phyloP scores from a whole-genome alignment of 2,113 vertebrate species.

The Phalacrocorax aristotelis region DNA sequence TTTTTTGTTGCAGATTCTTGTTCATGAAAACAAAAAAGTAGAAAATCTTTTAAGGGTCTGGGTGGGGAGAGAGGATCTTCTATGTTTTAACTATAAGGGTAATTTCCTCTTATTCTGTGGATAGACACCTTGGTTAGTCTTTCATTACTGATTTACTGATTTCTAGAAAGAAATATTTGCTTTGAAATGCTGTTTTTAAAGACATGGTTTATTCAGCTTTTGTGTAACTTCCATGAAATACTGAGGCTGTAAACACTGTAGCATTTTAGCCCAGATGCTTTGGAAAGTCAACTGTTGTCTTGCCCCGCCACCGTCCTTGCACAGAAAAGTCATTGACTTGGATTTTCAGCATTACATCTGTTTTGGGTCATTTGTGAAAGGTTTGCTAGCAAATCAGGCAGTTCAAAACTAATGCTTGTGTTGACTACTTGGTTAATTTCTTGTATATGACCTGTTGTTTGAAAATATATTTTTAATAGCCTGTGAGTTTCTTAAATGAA shows the following conservation, averaged over 20 bases:
- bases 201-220: not conserved
- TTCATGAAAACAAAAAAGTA: not conserved
- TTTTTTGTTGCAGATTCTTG: not conserved
- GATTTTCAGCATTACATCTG: not conserved
- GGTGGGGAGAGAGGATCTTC: not conserved
- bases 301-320: rapidly evolving
- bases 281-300: not conserved
- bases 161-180: not conserved
- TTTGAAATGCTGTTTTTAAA: not conserved
- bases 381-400: not conserved
- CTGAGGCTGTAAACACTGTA: not conserved
- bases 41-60: not conserved
- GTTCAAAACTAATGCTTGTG: not conserved
- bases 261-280: not conserved
- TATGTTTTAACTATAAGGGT: not conserved
- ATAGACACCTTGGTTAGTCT: not conserved
- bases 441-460: not conserved
- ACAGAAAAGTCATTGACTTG: not conserved
- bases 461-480: not conserved
- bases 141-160: not conserved
- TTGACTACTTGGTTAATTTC: not conserved
- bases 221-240: not conserved
- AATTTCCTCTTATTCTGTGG: not conserved
- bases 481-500: not conserved
- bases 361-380: not conserved